Percentiles rank a stretch among this genome's conserved stretches.
phyloP scores from a whole-genome alignment of 2,797 vertebrate species.

The Leptodactylus fallax region DNA sequence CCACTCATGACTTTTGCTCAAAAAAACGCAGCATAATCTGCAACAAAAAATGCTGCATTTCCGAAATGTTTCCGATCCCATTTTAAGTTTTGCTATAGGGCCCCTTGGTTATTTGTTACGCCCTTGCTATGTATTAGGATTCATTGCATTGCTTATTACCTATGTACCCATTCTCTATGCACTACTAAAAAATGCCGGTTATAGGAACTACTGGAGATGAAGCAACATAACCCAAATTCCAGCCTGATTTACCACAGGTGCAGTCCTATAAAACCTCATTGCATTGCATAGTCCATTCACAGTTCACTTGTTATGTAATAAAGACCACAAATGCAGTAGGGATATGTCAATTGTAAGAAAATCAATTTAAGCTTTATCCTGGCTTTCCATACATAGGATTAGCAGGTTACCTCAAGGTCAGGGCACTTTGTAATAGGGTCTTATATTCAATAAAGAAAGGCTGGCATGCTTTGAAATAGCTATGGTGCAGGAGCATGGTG shows the following conservation, averaged over 20 bases:
- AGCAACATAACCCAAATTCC: not conserved
- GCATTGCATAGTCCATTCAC: constrained; percentile 12
- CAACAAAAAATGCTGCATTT: no score
- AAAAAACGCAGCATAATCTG: no score
- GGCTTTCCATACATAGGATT: constrained; percentile 52
- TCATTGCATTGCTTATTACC: not conserved
- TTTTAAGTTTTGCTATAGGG: no score
- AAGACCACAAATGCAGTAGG: constrained; percentile 32
- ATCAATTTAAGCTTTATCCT: constrained; percentile 36
- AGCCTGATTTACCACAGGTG: not conserved
- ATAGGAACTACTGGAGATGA: not conserved
- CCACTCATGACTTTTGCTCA: no score
- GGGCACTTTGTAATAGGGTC: constrained; percentile 26
- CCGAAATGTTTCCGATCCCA: no score
- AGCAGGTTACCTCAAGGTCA: constrained; percentile 55
- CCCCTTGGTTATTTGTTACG: no score
- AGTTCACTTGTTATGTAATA: constrained; percentile 23
- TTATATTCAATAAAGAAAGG: constrained; percentile 42
- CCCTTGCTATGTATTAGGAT: no score
- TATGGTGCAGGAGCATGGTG: constrained; percentile 33
- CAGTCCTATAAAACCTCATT: not conserved
- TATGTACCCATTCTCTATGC: not conserved
- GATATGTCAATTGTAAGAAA: constrained; percentile 37
- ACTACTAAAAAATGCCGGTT: no score
- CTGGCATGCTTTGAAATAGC: constrained; percentile 33